Evolutionary conservation across 1,140 invertebrate species (phyloP).

Genomic region (Aporrectodea caliginosa): DNA sequence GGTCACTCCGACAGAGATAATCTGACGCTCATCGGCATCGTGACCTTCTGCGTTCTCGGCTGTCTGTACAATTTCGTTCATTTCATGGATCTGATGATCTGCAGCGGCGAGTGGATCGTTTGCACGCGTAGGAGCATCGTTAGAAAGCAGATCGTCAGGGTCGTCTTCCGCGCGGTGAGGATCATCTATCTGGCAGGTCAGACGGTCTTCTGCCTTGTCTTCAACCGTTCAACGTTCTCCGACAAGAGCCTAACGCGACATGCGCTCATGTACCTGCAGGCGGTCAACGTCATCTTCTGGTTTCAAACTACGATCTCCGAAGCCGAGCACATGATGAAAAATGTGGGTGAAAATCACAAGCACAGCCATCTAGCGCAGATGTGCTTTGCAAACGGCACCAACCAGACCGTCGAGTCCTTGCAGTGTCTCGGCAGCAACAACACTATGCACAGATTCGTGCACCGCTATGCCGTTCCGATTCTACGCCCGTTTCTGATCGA

Average conservation of each 20-base stretch:
- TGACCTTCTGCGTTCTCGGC: constrained; percentile 19
- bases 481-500: constrained; percentile 9
- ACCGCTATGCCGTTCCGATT: background rate
- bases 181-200: constrained; percentile 15
- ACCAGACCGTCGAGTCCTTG: background rate
- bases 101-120: background rate
- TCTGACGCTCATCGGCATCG: constrained; percentile 15
- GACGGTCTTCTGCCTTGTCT: constrained; percentile 8
- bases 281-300: constrained; percentile 9
- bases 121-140: background rate
- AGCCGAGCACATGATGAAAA: background rate
- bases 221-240: background rate
- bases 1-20: background rate
- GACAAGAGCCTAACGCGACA: constrained; percentile 1
- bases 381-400: background rate
- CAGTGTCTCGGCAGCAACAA: background rate
- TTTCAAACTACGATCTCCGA: background rate
- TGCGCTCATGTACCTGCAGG: constrained; percentile 14
- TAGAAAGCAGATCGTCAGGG: background rate
- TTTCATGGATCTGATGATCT: background rate
- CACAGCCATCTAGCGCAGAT: too few relatives aligned
- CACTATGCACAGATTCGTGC: background rate
- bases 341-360: background rate
- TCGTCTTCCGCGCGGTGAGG: constrained; percentile 2
- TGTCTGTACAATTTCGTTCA: background rate